Percentiles rank a stretch among this genome's conserved stretches.
These are phyloP conservation scores for Megastigmus dorsalis DNA, from an alignment of 2,888 invertebrate genomes.

Conservation along the genomic window DNA sequence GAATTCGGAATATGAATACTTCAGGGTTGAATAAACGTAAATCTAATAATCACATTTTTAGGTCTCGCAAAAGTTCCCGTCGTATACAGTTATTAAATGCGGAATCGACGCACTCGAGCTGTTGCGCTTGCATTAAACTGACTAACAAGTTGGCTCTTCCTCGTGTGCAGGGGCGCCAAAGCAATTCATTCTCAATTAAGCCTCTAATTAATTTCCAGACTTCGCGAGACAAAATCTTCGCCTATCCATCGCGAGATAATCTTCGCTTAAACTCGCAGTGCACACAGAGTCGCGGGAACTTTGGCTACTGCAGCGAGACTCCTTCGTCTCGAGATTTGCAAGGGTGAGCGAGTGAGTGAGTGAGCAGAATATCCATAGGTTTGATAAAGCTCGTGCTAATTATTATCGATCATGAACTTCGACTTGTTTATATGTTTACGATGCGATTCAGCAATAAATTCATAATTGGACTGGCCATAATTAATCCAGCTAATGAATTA, in stretches of 20 bases:
- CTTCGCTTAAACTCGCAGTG: too few species aligned
- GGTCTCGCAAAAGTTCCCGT: too few species aligned
- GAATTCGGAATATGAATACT: too few species aligned
- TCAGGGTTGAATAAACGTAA: too few species aligned
- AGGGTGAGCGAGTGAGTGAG: not conserved
- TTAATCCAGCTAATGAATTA: slow-evolving; percentile 17
- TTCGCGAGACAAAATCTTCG: slow-evolving; percentile 3
- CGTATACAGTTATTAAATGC: too few species aligned
- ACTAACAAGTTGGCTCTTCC: too few species aligned
- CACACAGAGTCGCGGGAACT: not conserved
- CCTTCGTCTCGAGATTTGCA: not conserved
- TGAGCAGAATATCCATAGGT: not conserved
- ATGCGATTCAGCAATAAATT: not conserved
- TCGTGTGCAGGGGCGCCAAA: too few species aligned
- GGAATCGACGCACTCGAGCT: too few species aligned
- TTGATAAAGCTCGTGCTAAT: slow-evolving; percentile 28
- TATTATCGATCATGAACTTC: slow-evolving; percentile 33
- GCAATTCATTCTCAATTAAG: slow-evolving; percentile 5
- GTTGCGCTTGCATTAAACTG: too few species aligned
- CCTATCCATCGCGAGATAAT: slow-evolving; percentile 25
- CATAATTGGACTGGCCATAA: not conserved
- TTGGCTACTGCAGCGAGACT: not conserved
- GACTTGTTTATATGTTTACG: slow-evolving; percentile 42
- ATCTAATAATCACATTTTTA: too few species aligned
- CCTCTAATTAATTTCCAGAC: slow-evolving; percentile 32